These are phyloP conservation scores for Drosophila nasuta DNA, from an alignment of 1,140 invertebrate genomes.

Conservation along the genomic window DNA sequence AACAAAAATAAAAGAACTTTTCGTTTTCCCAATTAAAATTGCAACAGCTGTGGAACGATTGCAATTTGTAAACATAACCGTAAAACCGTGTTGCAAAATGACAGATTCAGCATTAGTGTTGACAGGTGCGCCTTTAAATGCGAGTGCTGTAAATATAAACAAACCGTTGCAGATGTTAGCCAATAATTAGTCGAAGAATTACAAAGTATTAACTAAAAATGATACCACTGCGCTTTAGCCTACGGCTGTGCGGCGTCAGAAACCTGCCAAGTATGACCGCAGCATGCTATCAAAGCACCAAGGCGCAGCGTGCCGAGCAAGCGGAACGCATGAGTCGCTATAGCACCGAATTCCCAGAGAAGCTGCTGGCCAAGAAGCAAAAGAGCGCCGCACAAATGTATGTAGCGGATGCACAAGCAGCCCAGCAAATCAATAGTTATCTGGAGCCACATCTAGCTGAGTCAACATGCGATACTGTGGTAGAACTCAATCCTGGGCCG, in stretches of 20 bases:
- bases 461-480: conserved; percentile 78
- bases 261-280: not conserved
- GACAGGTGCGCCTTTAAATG: not conserved
- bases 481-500: conserved; percentile 87
- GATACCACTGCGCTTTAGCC: conserved; percentile 53
- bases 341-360: conserved; percentile 70
- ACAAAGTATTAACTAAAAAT: conserved; percentile 33
- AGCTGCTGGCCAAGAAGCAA: conserved; percentile 69
- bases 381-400: conserved; percentile 70
- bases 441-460: conserved; percentile 70
- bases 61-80: no score
- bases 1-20: no score
- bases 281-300: conserved; percentile 45
- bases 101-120: no score
- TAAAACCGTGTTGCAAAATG: conserved; percentile 26
- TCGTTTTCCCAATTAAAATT: no score
- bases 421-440: conserved; percentile 80
- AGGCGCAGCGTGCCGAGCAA: conserved; percentile 41
- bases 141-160: conserved; percentile 63
- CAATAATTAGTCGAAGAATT: not conserved
- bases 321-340: conserved; percentile 55
- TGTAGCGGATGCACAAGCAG: conserved; percentile 80
- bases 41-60: no score
- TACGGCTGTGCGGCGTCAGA: conserved; percentile 25
- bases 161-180: not conserved